phyloP scores from a whole-genome alignment of 2,888 invertebrate genomes.

The Cheilosia variabilis region DNA sequence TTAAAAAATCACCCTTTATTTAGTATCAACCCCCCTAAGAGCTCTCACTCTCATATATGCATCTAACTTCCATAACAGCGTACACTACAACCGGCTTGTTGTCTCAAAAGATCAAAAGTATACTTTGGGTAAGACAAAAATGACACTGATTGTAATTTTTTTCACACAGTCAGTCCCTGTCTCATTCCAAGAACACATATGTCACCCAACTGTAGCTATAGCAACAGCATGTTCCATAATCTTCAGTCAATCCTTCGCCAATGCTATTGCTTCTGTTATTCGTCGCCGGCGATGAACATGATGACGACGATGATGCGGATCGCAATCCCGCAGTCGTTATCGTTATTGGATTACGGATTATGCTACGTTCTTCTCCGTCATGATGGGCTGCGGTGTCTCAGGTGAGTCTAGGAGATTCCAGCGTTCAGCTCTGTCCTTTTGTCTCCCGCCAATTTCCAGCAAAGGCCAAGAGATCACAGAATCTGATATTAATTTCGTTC shows the following conservation, averaged over 20 bases:
- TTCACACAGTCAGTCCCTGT: background rate
- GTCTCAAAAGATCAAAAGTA: too few relatives aligned
- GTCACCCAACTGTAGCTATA: background rate
- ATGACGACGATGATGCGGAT: slow-evolving; percentile 10
- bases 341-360: slow-evolving; percentile 34
- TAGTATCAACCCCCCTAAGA: too few relatives aligned
- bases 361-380: background rate
- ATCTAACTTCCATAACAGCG: too few relatives aligned
- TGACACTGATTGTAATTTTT: background rate
- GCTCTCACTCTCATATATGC: too few relatives aligned
- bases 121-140: background rate
- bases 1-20: too few relatives aligned
- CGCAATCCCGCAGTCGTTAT: slow-evolving; percentile 26
- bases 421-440: slow-evolving; percentile 6
- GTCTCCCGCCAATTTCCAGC: slow-evolving; percentile 47
- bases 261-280: slow-evolving; percentile 25
- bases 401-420: slow-evolving; percentile 39
- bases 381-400: slow-evolving; percentile 40
- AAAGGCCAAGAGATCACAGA: slow-evolving; percentile 70
- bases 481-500: slow-evolving; percentile 73
- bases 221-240: background rate
- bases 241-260: background rate
- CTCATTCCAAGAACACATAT: background rate
- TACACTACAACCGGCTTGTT: too few relatives aligned
- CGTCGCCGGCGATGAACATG: slow-evolving; percentile 5